phyloP scores from a whole-genome alignment of 1,140 invertebrate species.

The Bombus waltoni region DNA sequence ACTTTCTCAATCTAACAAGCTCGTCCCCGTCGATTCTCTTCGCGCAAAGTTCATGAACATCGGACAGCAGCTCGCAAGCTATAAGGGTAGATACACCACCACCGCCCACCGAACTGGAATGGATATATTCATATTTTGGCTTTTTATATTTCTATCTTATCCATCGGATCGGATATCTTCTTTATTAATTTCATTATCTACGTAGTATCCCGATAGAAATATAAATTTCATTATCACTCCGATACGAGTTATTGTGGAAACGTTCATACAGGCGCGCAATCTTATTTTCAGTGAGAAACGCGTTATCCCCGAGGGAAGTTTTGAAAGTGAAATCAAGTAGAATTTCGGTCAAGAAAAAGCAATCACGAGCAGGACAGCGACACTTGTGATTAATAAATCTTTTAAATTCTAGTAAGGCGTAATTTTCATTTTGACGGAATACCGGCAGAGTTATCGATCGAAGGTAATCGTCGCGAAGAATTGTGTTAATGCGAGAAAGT shows the following conservation, averaged over 20 bases:
- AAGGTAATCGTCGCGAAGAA: not conserved
- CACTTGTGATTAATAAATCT: too few species aligned
- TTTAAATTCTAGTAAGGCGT: not conserved
- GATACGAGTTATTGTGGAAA: slow-evolving; percentile 2
- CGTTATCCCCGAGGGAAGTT: slow-evolving; percentile 16
- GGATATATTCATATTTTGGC: slow-evolving; percentile 31
- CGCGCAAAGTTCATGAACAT: slow-evolving; percentile 84
- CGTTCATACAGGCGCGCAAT: not conserved
- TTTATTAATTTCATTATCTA: not conserved
- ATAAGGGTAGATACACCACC: slow-evolving; percentile 84
- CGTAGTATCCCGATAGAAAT: too few species aligned
- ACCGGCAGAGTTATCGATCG: not conserved
- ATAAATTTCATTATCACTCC: slow-evolving; percentile 13
- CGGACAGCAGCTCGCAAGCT: slow-evolving; percentile 85
- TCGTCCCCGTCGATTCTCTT: slow-evolving; percentile 78
- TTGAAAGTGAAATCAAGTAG: not conserved
- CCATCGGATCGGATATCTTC: slow-evolving; percentile 10
- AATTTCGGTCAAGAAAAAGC: not conserved
- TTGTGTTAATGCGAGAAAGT: not conserved
- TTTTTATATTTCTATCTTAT: slow-evolving; percentile 38
- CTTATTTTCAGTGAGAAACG: slow-evolving; percentile 38
- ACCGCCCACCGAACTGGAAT: slow-evolving; percentile 77
- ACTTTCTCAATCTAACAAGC: slow-evolving; percentile 81
- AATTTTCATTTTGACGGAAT: not conserved
- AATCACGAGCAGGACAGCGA: not conserved